Base-by-base conservation (phyloP, 2,888 invertebrate genomes). In the Anoplius nigerrimus region DNA sequence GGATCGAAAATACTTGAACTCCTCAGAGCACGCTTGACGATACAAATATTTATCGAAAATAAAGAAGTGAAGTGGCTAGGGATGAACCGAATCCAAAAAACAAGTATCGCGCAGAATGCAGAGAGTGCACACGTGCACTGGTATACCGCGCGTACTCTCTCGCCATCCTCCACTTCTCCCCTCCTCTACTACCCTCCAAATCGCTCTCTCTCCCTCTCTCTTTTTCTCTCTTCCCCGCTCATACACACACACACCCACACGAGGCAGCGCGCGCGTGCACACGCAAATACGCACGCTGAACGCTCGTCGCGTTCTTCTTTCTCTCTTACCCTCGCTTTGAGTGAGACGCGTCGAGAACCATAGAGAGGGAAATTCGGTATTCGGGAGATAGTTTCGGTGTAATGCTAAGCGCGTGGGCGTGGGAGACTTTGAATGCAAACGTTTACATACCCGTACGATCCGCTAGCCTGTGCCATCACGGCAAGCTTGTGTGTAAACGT, bases 341-440 rank as follows among this genome's bases (percentile, higher is more conserved):
- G 8, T 16, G 45, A 22, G 45, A 16, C n/a, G 45, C 46, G 43
- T 21, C 43, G 21, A 57, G 45, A 24, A 21, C 13, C 43, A 13
- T 48, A 18, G 21, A 21, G 56, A 56, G 27, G 43, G 52, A 66
- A 62, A 66, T 66, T 61, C 45, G 45, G 43, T 52, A 57, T 61
- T 66, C 43, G 52, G 18, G 43, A 62, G 27, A 42, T 66, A 61
- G 59, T 56, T 66, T 62, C 34, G 42, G 24, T 18, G 61, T 66
- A 66, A 66, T 62, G 66, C 45, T 61, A 58, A 21, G 45, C 57
- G 42, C 42, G n/a, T 24, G 57, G 21, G 22, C 18, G 24, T 45
- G 18, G 57, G 21, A 42, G 21, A 58, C 57, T 58, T 58, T 21
- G 57, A 58, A 58, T 43, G 22, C 24, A 58, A 58, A 43, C 57